Conservation (phyloP, 1,140 invertebrate genomes). For the Amphibalanus amphitrite region DNA sequence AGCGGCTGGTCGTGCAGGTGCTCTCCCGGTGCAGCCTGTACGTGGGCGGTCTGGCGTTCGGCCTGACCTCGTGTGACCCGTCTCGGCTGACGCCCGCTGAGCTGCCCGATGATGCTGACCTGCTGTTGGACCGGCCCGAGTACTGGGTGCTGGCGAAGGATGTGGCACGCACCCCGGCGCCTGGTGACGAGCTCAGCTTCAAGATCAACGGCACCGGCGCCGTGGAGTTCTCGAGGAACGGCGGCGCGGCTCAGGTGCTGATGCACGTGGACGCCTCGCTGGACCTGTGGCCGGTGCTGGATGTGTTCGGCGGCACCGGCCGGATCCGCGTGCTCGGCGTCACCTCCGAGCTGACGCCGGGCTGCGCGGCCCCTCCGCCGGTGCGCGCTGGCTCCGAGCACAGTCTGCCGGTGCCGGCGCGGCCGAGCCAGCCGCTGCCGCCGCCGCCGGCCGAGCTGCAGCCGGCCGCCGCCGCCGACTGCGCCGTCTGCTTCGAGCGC, state of each 20-base stretch:
- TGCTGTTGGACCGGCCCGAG: constrained; percentile 79
- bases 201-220: constrained; percentile 36
- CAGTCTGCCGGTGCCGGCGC: too few species aligned
- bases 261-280: constrained; percentile 89
- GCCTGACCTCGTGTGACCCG: constrained; percentile 85
- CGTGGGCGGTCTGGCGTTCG: constrained; percentile 72
- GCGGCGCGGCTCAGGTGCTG: constrained; percentile 53
- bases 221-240: constrained; percentile 75
- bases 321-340: constrained; percentile 53
- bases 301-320: constrained; percentile 85
- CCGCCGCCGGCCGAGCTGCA: too few species aligned
- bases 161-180: constrained; percentile 59
- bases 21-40: constrained; percentile 66
- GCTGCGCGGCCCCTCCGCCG: too few species aligned
- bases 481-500: constrained; percentile 87
- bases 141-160: constrained; percentile 95
- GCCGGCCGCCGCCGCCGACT: constrained; percentile 36
- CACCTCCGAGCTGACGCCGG: constrained; percentile 14
- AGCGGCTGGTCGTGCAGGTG: constrained; percentile 65
- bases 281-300: constrained; percentile 83
- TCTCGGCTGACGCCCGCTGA: constrained; percentile 46
- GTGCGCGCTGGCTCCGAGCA: too few species aligned
- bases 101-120: constrained; percentile 81
- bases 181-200: constrained; percentile 60
- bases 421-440: too few species aligned